Evolutionary conservation across 2,797 vertebrate genomes (phyloP).

Genomic region (Trachops cirrhosus): DNA sequence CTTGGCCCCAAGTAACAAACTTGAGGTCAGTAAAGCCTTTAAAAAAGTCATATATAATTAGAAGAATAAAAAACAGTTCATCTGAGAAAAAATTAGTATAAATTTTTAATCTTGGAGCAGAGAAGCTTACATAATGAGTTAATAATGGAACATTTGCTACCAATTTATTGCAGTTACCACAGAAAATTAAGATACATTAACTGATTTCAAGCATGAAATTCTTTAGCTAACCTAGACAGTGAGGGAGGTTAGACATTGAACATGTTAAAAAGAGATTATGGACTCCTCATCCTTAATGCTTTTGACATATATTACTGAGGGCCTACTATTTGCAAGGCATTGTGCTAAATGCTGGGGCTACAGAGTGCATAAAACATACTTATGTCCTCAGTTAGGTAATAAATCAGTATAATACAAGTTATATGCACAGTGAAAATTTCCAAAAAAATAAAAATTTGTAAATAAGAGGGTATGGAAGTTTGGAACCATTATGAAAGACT

Average conservation of each 20-base stretch:
- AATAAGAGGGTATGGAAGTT: background rate
- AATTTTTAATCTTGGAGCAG: constrained; percentile 60
- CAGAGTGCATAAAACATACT: background rate
- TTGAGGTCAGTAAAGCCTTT: constrained; percentile 11
- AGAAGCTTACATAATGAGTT: constrained; percentile 46
- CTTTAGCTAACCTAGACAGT: background rate
- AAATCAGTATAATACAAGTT: background rate
- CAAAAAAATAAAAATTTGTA: background rate
- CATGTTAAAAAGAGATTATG: background rate
- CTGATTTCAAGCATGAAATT: constrained; percentile 53
- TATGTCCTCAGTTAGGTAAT: background rate
- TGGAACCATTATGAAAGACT: background rate
- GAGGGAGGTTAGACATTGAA: background rate
- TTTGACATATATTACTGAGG: background rate
- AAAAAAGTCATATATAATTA: constrained; percentile 45
- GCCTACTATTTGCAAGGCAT: background rate
- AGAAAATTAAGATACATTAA: constrained; percentile 58
- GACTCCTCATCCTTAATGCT: background rate
- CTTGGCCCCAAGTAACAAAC: constrained; percentile 34
- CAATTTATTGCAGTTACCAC: constrained; percentile 56
- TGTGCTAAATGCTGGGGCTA: background rate
- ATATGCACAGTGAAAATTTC: background rate
- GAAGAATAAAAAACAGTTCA: constrained; percentile 63
- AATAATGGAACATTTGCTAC: constrained; percentile 61
- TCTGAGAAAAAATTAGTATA: constrained; percentile 58